Evolutionary conservation across 2,888 invertebrate species (phyloP), one percentile per base, ranked within the genome.

Genomic region (Drosophila pseudotakahashii): DNA sequence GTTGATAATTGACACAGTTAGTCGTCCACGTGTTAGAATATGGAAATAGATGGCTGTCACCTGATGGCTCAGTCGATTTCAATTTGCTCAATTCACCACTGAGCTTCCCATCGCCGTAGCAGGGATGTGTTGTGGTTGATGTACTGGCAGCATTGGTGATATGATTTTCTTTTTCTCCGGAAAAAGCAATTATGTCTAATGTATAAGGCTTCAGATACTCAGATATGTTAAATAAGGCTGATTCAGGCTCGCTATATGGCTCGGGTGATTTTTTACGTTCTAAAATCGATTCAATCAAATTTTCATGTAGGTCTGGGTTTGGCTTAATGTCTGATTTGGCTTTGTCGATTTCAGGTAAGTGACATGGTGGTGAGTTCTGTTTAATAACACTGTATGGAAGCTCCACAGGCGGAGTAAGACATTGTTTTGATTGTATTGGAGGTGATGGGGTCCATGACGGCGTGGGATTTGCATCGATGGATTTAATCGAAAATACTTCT

Each of bases 141-240:
- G 57, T 50, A 47, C 26, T 55, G 41, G 39, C 36, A 52, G 32
- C n/a, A 53, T 34, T 41, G 11, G 16, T 30, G 50, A 53, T 42
- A 57, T 41, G 53, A 57, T 52, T 48, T 47, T 48, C 48, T 44
- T 54, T 47, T 34, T 52, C 71, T 11, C 26, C 34, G 37, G 54
- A 19, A 55, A 61, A 69, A 51, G 51, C 23, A 51, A 73, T 68
- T 45, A 64, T 39, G 13, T 83, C 70, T 39, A 84, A 77, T 70
- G 73, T 75, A 63, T 80, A 89, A 32, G 88, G 79, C 64, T 86
- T 81, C 6, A 89, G 55, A 60, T 89, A 90, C 42, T 88, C 81
- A 44, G 76, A 63, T 54, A 81, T 75, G 39, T 84, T 76, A 52
- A 75, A 81, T 57, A 75, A 47, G 54, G 76, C 58, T 67, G 69